Evolutionary conservation across 2,113 vertebrate genomes (phyloP).

Genomic region (Uropsilus gracilis): DNA sequence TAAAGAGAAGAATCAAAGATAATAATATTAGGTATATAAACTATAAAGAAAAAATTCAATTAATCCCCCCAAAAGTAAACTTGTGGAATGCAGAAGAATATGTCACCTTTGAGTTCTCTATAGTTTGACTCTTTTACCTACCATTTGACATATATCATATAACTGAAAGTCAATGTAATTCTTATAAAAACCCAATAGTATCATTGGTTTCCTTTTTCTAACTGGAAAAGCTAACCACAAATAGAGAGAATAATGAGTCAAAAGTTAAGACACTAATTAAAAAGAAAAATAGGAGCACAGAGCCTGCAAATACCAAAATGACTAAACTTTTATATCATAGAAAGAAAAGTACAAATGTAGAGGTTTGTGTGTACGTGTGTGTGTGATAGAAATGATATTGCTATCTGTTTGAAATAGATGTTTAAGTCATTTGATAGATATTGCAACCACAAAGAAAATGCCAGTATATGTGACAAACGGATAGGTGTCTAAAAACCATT

Average conservation of each 20-base stretch:
- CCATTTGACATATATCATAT: no score
- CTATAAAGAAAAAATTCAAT: background rate
- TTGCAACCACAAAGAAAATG: no score
- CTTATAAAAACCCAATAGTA: background rate
- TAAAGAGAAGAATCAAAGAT: constrained; percentile 29
- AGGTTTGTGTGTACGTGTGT: no score
- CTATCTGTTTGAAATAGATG: no score
- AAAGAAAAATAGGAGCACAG: background rate
- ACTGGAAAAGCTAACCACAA: background rate
- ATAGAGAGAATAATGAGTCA: background rate
- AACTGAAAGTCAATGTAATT: background rate
- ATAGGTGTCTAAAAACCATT: no score
- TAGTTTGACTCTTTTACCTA: background rate
- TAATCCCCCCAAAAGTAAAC: constrained; percentile 7
- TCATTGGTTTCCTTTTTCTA: background rate
- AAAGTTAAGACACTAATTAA: background rate
- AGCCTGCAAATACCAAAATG: background rate
- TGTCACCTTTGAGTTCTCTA: background rate
- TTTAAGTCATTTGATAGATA: no score
- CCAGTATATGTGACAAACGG: no score
- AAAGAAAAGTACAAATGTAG: background rate
- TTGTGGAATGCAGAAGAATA: background rate
- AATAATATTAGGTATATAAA: background rate
- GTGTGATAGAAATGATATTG: no score
- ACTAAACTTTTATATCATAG: background rate